Percentiles rank a stretch among this genome's conserved stretches.
Evolutionary conservation across 2,888 invertebrate species (phyloP).

Genomic region (Tubulanus polymorphus): DNA sequence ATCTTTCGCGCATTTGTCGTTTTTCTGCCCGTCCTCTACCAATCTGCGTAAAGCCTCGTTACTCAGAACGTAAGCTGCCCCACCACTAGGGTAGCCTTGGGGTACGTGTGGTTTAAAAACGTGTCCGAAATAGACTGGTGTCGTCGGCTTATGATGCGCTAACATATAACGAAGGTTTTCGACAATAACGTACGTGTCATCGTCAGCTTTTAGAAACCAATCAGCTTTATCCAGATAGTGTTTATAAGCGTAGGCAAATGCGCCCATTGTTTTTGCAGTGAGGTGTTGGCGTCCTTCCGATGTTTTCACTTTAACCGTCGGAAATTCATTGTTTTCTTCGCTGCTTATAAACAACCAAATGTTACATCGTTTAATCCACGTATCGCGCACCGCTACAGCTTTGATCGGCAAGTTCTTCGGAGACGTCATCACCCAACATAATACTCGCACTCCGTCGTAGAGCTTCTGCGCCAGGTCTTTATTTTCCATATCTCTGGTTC

Average conservation of each 20-base stretch:
- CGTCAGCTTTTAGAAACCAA: constrained; percentile 98
- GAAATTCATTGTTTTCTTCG: constrained; percentile 66
- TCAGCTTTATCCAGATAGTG: constrained; percentile 79
- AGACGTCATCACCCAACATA: constrained; percentile 96
- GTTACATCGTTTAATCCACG: constrained; percentile 38
- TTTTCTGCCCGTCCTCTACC: constrained; percentile 66
- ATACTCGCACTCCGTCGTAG: constrained; percentile 71
- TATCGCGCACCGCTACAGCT: constrained; percentile 71
- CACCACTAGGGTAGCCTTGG: constrained; percentile 56
- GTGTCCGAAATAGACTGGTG: constrained; percentile 75
- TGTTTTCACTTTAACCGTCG: constrained; percentile 65
- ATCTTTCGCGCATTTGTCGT: constrained; percentile 53
- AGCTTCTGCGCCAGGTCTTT: constrained; percentile 58
- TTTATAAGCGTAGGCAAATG: constrained; percentile 81
- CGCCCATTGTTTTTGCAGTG: constrained; percentile 95
- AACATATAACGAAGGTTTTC: constrained; percentile 92
- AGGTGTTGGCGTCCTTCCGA: constrained; percentile 82
- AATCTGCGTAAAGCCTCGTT: constrained; percentile 71
- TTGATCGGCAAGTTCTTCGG: constrained; percentile 82
- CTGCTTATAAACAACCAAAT: constrained; percentile 52
- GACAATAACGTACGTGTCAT: constrained; percentile 93
- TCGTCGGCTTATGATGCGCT: constrained; percentile 67
- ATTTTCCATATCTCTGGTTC: no score
- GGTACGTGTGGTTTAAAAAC: constrained; percentile 39
- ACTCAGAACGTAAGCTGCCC: constrained; percentile 84